These are phyloP conservation scores for Ephialtes manifestator DNA, from an alignment of 2,888 invertebrate species.

Conservation along the genomic window DNA sequence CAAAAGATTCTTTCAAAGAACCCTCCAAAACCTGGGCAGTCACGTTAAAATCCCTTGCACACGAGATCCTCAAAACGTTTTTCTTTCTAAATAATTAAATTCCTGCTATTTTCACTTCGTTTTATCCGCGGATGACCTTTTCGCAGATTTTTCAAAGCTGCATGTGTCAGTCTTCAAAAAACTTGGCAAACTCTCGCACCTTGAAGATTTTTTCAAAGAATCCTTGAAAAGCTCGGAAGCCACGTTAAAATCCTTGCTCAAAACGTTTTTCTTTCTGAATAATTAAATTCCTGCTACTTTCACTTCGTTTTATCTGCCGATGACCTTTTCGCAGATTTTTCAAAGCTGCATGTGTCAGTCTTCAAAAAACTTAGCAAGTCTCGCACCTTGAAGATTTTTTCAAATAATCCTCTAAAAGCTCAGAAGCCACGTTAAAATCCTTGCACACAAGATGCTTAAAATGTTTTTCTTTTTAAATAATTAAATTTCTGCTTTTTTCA, in stretches of 20 bases:
- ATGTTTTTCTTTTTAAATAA: too few relatives aligned
- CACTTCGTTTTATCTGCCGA: background rate
- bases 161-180: background rate
- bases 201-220: too few relatives aligned
- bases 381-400: too few relatives aligned
- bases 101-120: background rate
- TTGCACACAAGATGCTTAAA: too few relatives aligned
- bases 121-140: background rate
- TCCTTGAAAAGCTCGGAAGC: background rate
- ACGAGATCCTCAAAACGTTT: background rate
- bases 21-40: constrained; percentile 18
- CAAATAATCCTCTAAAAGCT: too few relatives aligned
- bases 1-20: background rate
- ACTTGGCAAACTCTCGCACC: too few relatives aligned
- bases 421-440: background rate
- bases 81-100: background rate
- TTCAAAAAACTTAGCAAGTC: too few relatives aligned
- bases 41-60: background rate
- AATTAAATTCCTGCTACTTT: background rate
- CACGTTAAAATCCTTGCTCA: background rate
- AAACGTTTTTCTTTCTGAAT: background rate
- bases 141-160: background rate
- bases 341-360: background rate
- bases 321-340: background rate
- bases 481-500: too few relatives aligned